Evolutionary conservation across 2,797 vertebrate genomes (phyloP).

Genomic region (Gallinago stenura): DNA sequence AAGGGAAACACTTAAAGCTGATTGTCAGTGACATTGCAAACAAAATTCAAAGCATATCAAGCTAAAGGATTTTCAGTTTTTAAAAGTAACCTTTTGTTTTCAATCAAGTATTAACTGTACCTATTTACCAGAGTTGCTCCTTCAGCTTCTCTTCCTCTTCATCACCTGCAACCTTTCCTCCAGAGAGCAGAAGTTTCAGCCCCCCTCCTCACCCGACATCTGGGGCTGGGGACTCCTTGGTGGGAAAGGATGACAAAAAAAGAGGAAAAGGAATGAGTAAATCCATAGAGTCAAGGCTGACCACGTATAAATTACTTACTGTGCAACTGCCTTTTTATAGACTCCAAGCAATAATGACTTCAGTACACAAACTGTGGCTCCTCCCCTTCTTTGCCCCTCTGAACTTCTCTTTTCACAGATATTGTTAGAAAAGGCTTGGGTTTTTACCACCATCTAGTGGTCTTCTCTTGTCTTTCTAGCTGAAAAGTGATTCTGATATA

Average conservation of each 20-base stretch:
- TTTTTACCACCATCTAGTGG: conserved; percentile 75
- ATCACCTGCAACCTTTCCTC: not conserved
- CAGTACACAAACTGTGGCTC: conserved; percentile 53
- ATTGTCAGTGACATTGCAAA: conserved; percentile 2
- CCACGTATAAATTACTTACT: conserved; percentile 51
- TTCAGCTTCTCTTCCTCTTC: conserved; percentile 31
- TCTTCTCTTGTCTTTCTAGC: not conserved
- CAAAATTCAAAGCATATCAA: not conserved
- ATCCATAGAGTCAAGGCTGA: conserved; percentile 65
- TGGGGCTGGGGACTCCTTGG: not conserved
- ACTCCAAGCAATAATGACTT: conserved; percentile 61
- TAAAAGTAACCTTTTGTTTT: not conserved
- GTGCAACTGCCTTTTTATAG: conserved; percentile 76
- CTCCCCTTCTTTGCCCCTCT: conserved; percentile 24
- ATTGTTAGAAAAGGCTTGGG: not conserved
- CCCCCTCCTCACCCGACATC: conserved; percentile 15
- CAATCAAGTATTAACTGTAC: conserved; percentile 37
- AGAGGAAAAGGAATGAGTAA: conserved; percentile 36
- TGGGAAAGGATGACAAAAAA: conserved; percentile 24
- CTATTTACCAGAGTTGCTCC: conserved; percentile 58
- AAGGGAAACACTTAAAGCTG: not conserved
- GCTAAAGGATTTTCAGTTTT: not conserved
- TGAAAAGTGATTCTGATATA: not conserved
- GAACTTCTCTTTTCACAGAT: conserved; percentile 22
- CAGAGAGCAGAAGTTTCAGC: conserved; percentile 42